These are phyloP conservation scores for Cheilosia pagana DNA, from an alignment of 2,888 invertebrate genomes.

Conservation along the genomic window DNA sequence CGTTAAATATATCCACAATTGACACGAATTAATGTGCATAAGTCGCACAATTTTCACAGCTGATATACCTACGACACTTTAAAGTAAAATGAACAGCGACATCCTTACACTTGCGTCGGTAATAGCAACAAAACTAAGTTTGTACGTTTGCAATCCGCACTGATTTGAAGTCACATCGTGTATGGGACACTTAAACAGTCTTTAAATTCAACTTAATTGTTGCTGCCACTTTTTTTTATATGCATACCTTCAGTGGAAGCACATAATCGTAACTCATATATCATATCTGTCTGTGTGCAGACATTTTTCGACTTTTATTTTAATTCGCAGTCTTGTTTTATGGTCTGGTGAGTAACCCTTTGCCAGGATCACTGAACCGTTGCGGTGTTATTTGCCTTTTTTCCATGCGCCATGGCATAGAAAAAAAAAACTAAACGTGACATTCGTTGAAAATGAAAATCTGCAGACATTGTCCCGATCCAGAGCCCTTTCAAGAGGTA, in stretches of 20 bases:
- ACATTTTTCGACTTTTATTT: slow-evolving; percentile 3
- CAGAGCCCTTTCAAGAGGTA: slow-evolving; percentile 24
- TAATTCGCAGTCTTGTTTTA: slow-evolving; percentile 33
- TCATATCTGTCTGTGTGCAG: neutral
- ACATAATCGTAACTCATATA: neutral
- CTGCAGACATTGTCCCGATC: slow-evolving; percentile 13
- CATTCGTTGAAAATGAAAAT: slow-evolving; percentile 5
- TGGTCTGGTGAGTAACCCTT: slow-evolving; percentile 58
- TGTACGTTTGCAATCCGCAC: too few relatives aligned
- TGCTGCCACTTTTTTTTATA: too few relatives aligned
- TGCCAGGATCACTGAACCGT: slow-evolving; percentile 56
- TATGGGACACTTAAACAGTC: too few relatives aligned
- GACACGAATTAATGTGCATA: too few relatives aligned
- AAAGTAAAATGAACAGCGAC: too few relatives aligned
- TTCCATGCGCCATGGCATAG: slow-evolving; percentile 10
- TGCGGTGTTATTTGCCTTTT: slow-evolving; percentile 26
- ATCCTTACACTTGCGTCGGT: too few relatives aligned
- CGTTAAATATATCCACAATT: too few relatives aligned
- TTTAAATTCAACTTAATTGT: too few relatives aligned
- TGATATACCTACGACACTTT: too few relatives aligned
- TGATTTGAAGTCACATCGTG: too few relatives aligned
- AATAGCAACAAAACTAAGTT: too few relatives aligned
- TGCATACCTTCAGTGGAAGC: neutral
- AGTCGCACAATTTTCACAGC: too few relatives aligned
- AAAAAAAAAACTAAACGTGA: neutral